Evolutionary conservation across 2,797 vertebrate genomes (phyloP), one percentile per base, ranked within the genome.

Genomic region (Liasis olivaceus): DNA sequence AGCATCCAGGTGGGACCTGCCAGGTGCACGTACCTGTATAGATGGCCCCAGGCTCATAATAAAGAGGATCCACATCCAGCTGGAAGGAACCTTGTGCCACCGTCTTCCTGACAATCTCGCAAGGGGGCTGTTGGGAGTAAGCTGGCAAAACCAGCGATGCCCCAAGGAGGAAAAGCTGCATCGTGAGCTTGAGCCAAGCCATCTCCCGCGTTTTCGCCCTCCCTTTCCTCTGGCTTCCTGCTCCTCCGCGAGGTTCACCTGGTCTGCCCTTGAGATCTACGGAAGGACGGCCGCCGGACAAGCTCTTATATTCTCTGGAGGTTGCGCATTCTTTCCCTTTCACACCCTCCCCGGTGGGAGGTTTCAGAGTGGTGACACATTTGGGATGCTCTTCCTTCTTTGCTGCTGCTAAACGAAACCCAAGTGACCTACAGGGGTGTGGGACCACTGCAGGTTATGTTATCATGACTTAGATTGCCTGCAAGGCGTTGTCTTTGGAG

Each of bases 11-110:
- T 0, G 12, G 84, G 47, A 0, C 13, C 22, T 91, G 1, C 66
- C 51, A 12, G 24, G 4, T 1, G 20, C 63, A 22, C 97, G 97
- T 95, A 98, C 97, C 95, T 58, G 0, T 0, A 91, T 97, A 97
- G 81, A 4, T 28, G 0, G 0, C 91, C 85, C 92, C 93, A 81
- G 63, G 26, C 11, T 0, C 2, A 24, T 95, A 97, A 0, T 0
- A 0, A 0, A 0, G 0, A 0, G 95, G 59, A 0, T 0, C 0
- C 20, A 51, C 17, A 0, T 0, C 0, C 2, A 97, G 8, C 3
- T n/a, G 56, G 87, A 4, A 85, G 31, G 93, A 92, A 58, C 77
- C 84, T 77, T 31, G 20, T 0, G 1, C 0, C 0, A 26, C 9
- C 0, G 5, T n/a, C 0, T 54, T 85, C 47, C 0, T 6, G 87